These are phyloP conservation scores for Macropodus opercularis DNA, from an alignment of 2,797 vertebrate species.

Conservation along the genomic window DNA sequence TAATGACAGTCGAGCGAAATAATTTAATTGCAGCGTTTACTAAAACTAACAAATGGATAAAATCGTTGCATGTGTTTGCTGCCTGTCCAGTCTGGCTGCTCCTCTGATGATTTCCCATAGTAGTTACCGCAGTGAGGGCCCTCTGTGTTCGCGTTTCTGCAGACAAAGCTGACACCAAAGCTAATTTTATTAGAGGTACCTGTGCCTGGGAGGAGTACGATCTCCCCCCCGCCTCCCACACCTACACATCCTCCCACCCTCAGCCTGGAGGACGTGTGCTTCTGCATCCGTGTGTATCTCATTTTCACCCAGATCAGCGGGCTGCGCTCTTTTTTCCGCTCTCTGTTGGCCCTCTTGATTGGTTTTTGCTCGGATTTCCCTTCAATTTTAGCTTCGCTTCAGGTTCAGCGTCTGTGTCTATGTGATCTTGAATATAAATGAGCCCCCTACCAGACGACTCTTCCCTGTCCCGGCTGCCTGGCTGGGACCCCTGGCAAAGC, in stretches of 20 bases:
- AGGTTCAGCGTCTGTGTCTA: conserved; percentile 53
- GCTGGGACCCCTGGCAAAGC: conserved; percentile 64
- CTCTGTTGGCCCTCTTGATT: conserved; percentile 28
- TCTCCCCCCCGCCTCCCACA: conserved; percentile 34
- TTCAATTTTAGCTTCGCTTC: conserved; percentile 58
- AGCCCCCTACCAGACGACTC: conserved; percentile 48
- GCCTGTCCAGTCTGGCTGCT: no score
- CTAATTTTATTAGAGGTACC: conserved; percentile 63
- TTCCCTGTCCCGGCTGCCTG: conserved; percentile 52
- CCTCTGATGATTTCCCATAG: no score
- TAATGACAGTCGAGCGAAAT: no score
- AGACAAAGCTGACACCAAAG: conserved; percentile 46
- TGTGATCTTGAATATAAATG: conserved; percentile 70
- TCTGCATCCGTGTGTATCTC: conserved; percentile 36
- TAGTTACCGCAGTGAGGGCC: background rate
- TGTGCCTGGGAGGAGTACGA: conserved; percentile 51
- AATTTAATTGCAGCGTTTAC: no score
- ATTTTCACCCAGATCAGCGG: conserved; percentile 29
- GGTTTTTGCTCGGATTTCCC: conserved; percentile 36
- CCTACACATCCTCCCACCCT: conserved; percentile 43
- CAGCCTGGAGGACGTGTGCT: conserved; percentile 43
- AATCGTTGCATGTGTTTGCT: no score
- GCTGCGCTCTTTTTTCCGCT: conserved; percentile 14
- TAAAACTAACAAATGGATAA: no score
- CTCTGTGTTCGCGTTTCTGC: conserved; percentile 39